phyloP scores from a whole-genome alignment of 2,888 invertebrate species.

The Lepidonotus clava region DNA sequence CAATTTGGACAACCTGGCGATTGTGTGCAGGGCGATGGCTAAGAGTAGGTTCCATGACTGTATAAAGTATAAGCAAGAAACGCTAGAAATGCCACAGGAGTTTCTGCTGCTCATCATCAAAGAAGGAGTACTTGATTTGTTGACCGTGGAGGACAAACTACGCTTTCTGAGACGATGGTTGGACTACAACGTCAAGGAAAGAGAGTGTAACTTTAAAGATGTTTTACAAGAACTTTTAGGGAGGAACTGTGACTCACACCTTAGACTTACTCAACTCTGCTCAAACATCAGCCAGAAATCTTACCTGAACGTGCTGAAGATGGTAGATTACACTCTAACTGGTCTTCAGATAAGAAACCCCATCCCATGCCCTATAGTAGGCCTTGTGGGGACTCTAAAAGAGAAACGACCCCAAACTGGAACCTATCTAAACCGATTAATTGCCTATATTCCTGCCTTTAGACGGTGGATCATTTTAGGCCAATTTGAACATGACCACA shows the following conservation, averaged over 20 bases:
- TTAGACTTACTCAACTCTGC: constrained; percentile 1
- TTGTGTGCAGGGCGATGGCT: constrained; percentile 31
- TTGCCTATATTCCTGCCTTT: constrained; percentile 35
- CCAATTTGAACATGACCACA: constrained; percentile 31
- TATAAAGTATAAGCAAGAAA: constrained; percentile 5
- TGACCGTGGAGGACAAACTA: constrained; percentile 20
- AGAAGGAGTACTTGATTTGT: constrained; percentile 17
- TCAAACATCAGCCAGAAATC: constrained; percentile 15
- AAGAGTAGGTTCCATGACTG: constrained; percentile 41
- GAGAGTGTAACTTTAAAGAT: constrained; percentile 31
- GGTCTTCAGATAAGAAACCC: constrained; percentile 25
- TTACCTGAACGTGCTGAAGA: constrained; percentile 33
- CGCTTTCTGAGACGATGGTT: constrained; percentile 25
- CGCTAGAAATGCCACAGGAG: constrained; percentile 10
- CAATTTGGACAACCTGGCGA: constrained; percentile 15
- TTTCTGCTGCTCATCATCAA: background rate
- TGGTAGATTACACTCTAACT: constrained; percentile 34
- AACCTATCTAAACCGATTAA: background rate
- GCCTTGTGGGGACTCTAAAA: constrained; percentile 1
- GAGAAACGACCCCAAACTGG: constrained; percentile 30
- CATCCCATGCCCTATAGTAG: constrained; percentile 2
- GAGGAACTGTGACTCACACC: constrained; percentile 20
- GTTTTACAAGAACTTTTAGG: constrained; percentile 14
- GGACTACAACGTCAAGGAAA: background rate
- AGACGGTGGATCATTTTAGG: constrained; percentile 28